These are phyloP conservation scores for Watersipora subatra DNA, from an alignment of 1,140 invertebrate species.

Conservation along the genomic window DNA sequence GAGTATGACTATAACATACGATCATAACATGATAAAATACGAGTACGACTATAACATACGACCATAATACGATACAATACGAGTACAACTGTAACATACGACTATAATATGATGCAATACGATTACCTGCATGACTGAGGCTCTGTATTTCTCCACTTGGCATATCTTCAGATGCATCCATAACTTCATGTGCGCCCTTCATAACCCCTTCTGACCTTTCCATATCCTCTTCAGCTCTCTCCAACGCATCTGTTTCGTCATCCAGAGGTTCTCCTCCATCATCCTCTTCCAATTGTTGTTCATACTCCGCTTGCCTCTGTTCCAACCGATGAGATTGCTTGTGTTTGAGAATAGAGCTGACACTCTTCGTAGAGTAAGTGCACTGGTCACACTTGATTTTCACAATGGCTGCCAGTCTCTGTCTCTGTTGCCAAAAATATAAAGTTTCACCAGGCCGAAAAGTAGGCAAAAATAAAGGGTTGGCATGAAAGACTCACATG, in stretches of 20 bases:
- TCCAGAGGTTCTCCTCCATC: background rate
- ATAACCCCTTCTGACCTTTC: background rate
- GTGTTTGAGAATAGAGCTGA: background rate
- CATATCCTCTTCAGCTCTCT: background rate
- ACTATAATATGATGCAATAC: no score
- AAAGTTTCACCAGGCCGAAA: no score
- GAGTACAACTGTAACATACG: no score
- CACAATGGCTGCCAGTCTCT: background rate
- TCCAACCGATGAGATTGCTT: background rate
- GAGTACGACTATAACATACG: no score
- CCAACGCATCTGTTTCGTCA: constrained; percentile 1
- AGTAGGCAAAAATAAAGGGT: no score
- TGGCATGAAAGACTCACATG: no score
- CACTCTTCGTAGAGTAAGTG: background rate
- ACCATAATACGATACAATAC: no score
- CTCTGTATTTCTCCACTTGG: background rate
- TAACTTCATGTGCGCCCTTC: background rate
- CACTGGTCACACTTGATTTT: background rate
- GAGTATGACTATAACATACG: no score
- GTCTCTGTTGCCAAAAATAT: background rate
- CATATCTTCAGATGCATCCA: background rate
- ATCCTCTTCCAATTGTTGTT: background rate
- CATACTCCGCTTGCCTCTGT: background rate
- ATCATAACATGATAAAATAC: no score
- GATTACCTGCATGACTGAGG: background rate